Conservation (phyloP, 2,113 vertebrate species). For the Oceanites oceanicus region DNA sequence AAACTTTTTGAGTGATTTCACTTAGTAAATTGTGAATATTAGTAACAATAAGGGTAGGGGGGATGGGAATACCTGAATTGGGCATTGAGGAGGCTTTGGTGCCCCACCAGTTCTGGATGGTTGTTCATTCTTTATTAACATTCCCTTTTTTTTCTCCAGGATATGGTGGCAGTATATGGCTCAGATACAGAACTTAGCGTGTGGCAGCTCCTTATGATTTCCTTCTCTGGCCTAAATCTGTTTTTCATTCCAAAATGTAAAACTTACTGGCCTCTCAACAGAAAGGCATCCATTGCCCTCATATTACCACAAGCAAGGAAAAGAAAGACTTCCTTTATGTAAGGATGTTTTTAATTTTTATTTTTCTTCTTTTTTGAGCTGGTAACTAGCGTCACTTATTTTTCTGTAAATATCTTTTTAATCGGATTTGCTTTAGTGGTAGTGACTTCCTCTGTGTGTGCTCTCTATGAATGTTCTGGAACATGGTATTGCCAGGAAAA, state of each 20-base stretch:
- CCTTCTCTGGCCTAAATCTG: neutral
- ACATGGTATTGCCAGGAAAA: neutral
- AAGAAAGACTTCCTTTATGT: neutral
- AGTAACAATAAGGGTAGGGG: neutral
- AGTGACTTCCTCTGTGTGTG: neutral
- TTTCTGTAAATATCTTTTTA: neutral
- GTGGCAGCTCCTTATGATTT: neutral
- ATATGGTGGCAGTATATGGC: neutral
- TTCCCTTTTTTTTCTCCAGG: neutral
- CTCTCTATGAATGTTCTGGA: neutral
- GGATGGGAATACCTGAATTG: neutral
- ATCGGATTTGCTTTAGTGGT: neutral
- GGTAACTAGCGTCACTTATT: neutral
- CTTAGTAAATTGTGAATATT: neutral
- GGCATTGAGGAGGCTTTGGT: neutral
- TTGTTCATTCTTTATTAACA: neutral
- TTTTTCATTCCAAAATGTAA: neutral
- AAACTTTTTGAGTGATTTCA: neutral
- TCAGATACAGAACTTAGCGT: neutral
- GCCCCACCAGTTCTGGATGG: neutral
- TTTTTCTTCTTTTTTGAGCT: neutral
- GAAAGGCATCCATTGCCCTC: neutral
- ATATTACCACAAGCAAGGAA: neutral
- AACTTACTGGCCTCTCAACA: neutral
- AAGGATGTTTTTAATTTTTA: neutral